These are phyloP conservation scores for Botia almorhae DNA, from an alignment of 2,797 vertebrate species.

Conservation along the genomic window DNA sequence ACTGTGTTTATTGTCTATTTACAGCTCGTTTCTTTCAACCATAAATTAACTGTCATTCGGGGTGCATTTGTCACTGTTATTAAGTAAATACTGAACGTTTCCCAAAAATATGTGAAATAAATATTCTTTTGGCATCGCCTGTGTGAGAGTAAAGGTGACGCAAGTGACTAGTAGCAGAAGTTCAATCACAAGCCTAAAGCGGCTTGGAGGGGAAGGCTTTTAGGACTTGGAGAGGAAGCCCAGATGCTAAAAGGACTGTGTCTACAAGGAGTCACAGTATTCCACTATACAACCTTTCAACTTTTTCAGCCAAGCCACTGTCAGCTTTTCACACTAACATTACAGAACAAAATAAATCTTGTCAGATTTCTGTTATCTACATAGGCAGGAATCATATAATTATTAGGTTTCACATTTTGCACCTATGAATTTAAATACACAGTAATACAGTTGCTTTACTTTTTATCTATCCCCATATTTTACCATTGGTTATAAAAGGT, in stretches of 20 bases:
- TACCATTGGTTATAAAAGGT: too few species aligned
- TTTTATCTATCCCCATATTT: too few species aligned
- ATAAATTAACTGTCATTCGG: conserved; percentile 16
- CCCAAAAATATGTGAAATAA: background rate
- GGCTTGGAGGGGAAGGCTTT: conserved; percentile 40
- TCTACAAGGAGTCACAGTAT: conserved; percentile 7
- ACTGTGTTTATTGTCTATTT: conserved; percentile 32
- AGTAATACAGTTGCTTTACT: too few species aligned
- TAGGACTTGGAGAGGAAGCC: conserved; percentile 37
- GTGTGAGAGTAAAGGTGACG: conserved; percentile 45
- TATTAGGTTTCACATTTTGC: background rate
- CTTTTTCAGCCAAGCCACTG: conserved; percentile 18
- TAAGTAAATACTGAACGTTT: conserved; percentile 6
- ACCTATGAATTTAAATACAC: background rate
- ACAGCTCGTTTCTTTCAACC: conserved; percentile 1
- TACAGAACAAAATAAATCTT: background rate
- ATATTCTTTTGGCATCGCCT: conserved; percentile 18
- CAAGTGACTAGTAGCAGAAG: conserved; percentile 14
- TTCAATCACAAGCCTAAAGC: conserved; percentile 40
- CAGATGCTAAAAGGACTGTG: conserved; percentile 26
- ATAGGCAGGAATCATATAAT: background rate
- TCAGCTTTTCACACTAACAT: conserved; percentile 19
- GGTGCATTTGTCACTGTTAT: background rate
- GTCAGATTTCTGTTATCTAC: background rate
- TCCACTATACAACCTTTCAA: conserved; percentile 18